phyloP scores from a whole-genome alignment of 1,140 invertebrate species.

The Pentalonia nigronervosa region DNA sequence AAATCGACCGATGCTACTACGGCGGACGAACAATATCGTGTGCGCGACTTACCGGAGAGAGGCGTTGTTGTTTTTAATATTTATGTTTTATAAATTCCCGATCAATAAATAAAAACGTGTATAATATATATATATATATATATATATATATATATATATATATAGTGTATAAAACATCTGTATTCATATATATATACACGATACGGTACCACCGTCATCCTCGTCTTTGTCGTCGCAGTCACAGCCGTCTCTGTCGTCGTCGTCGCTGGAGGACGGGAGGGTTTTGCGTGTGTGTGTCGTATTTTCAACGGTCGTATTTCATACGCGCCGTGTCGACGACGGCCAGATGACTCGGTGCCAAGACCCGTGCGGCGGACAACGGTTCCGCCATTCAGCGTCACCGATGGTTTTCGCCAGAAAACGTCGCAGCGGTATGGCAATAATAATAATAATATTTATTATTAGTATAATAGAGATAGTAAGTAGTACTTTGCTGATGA shows the following conservation, averaged over 20 bases:
- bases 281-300: background rate
- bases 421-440: background rate
- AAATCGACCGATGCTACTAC: background rate
- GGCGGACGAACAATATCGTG: background rate
- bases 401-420: background rate
- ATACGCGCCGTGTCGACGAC: conserved; percentile 22
- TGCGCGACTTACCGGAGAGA: background rate
- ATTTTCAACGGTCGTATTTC: conserved; percentile 30
- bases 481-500: background rate
- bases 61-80: conserved; percentile 56
- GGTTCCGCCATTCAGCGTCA: background rate
- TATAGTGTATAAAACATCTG: background rate
- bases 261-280: background rate
- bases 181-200: background rate
- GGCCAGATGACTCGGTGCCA: conserved; percentile 57
- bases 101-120: conserved; percentile 25
- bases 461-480: background rate
- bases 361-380: conserved; percentile 14
- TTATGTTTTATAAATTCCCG: conserved; percentile 51
- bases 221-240: background rate
- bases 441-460: conserved; percentile 18
- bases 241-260: background rate
- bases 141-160: background rate
- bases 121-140: background rate
- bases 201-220: background rate